Evolutionary conservation across 2,888 invertebrate species (phyloP), one percentile per base, ranked within the genome.

Genomic region (Eupithecia subumbrata): DNA sequence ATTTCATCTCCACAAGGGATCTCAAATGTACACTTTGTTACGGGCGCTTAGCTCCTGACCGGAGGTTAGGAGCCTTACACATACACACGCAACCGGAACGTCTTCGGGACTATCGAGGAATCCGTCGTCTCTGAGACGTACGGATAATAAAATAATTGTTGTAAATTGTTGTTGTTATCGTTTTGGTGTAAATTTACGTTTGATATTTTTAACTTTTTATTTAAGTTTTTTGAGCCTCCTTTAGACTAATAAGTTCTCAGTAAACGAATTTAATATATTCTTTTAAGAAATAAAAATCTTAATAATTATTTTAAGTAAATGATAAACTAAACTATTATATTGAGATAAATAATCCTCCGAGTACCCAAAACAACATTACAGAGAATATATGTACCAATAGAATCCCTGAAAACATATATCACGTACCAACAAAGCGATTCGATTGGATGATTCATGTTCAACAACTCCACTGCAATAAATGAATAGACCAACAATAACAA

Each of bases 1-100:
- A 77, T 78, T 79, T 74, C 70, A 80, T 79, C 73, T 76, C 48
- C 69, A 22, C 76, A 72, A 71, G 68, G 75, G 74, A 71, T 74
- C 72, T 60, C 71, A 34, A 76, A 75, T 71, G 64, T 67, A n/a
- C 40, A 76, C 76, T 76, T 76, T 76, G 74, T 73, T 73, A 78
- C 68, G 74, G 78, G 66, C 43, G 45, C 76, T 74, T 74, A 71
- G 67, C 69, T 74, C 52, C 64, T 76, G 78, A 74, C 78, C 76
- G 74, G 74, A 52, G 69, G 71, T 67, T 22, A 68, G 16, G 68
- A 43, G n/a, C n/a, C n/a, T 40, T 67, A 40, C 66, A 40, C 43
- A 68, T 67, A 40, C 66, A 40, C 43, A 68, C 68, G 43, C n/a
- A 2, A 43, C 67, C n/a, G n/a, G n/a, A 4, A 16, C 16, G 7